Evolutionary conservation across 1,140 invertebrate genomes (phyloP), one percentile per base, ranked within the genome.

Genomic region (Platyura marginata): DNA sequence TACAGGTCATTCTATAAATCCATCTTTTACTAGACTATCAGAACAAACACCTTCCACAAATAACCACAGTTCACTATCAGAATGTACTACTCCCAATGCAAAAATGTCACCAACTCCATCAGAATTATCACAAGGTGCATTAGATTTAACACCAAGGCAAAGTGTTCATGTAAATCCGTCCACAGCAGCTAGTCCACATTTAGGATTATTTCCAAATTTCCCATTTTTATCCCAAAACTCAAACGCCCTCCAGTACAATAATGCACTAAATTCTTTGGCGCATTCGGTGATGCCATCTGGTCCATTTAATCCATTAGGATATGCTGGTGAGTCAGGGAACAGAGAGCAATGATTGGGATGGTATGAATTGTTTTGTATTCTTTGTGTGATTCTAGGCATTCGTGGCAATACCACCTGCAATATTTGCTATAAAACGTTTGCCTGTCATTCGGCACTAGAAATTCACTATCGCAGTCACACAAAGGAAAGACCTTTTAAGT

Each of bases 341-440:
- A n/a, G n/a, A n/a, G n/a, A n/a, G n/a, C n/a, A n/a, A n/a, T n/a
- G n/a, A n/a, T n/a, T n/a, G n/a, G n/a, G n/a, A n/a, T n/a, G n/a
- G n/a, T n/a, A n/a, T n/a, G n/a, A n/a, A n/a, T n/a, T n/a, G n/a
- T n/a, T n/a, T n/a, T n/a, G n/a, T n/a, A 34, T 50, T 37, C 32
- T 39, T 39, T 19, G 19, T 3, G 10, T 39, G 8, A 11, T 22
- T 18, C 4, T 19, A 44, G 43, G 43, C 34, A 75, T 78, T 62
- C 71, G 83, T 61, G 80, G 81, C 51, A 87, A 88, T 66, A 95
- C 90, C 50, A 96, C 93, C 51, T 98, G 93, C 73, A 87, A 91
- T 69, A 79, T 96, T 61, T 98, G 92, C 74, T 91, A 88, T 75
- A 95, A 95, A 73, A 92, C 91, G 47, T 96, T 98, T 69, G 91